Base-by-base conservation (phyloP, 1,140 invertebrate species). In the Oreohelix idahoensis region DNA sequence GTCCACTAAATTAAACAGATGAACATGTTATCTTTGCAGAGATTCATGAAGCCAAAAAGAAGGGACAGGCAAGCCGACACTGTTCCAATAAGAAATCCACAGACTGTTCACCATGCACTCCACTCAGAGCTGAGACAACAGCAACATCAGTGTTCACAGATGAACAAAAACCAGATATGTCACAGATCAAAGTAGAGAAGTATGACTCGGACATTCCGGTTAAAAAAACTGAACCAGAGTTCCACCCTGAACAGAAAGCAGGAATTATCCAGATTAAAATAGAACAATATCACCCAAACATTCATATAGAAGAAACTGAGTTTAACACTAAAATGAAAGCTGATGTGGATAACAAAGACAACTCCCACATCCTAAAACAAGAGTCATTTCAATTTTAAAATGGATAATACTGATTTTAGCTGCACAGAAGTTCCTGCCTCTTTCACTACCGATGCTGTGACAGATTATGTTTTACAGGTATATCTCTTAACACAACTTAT, bases 21-120 rank as follows among this genome's bases (percentile, higher is more conserved):
- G n/a, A n/a, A n/a, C n/a, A n/a, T 49, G 45, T 58, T 58, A 4
- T 58, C 23, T n/a, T 87, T 85, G 23, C 83, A 91, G 90, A 90
- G 78, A 88, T 89, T 53, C 53, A 90, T 20, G 89, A 91, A 42
- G 82, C 90, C 35, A 90, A 90, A 38, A 88, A 90, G 74, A 86
- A 88, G 32, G 90, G 90, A 4, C 88, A 89, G 45, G 90, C 88
- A 26, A 87, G 88, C 5, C 74, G 83, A 32, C 89, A 87, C 17
- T 83, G 80, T 10, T 84, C 86, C 38, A 84, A 84, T 26, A 63
- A 83, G 36, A 81, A 85, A n/a, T 51, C 58, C 23, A 76, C 73
- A 17, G 74, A 51, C n/a, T 70, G 82, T 4, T 38, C 81, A 23
- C 75, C 39, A 20, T 71, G 76, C 32, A 84, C 51, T 10, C 58